Evolutionary conservation across 2,888 invertebrate genomes (phyloP).

Genomic region (Cerastis rubricosa): DNA sequence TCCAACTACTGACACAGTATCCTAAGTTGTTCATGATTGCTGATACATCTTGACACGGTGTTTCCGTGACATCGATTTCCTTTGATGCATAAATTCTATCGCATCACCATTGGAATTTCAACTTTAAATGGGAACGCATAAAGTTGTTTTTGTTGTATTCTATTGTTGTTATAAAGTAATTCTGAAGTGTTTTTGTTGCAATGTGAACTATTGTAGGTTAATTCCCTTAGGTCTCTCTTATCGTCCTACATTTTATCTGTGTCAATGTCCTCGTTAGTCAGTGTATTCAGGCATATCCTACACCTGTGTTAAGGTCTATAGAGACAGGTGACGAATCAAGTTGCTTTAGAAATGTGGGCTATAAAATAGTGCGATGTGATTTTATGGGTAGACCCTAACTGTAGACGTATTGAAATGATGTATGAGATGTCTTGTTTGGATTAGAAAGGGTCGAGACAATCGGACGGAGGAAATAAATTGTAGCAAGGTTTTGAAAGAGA

Average conservation of each 20-base stretch:
- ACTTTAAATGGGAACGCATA: background rate
- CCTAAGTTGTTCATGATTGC: constrained; percentile 56
- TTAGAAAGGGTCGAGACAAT: background rate
- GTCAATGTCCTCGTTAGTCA: constrained; percentile 63
- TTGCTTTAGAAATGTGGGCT: constrained; percentile 32
- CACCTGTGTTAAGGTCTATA: constrained; percentile 25
- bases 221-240: constrained; percentile 63
- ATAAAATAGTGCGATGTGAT: constrained; percentile 25
- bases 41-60: constrained; percentile 56
- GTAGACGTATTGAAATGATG: constrained; percentile 18
- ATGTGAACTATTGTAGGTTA: constrained; percentile 65
- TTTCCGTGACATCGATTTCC: constrained; percentile 65
- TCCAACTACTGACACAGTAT: constrained; percentile 56
- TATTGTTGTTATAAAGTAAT: constrained; percentile 56
- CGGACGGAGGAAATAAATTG: constrained; percentile 5
- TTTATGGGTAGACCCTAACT: constrained; percentile 27
- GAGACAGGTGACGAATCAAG: constrained; percentile 52
- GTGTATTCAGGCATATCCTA: constrained; percentile 52
- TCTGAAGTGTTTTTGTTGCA: constrained; percentile 65
- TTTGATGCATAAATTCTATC: constrained; percentile 57
- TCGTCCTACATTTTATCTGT: constrained; percentile 61
- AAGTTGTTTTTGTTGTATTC: constrained; percentile 21
- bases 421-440: constrained; percentile 1
- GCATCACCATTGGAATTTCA: constrained; percentile 24
- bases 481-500: background rate